phyloP scores from a whole-genome alignment of 2,113 vertebrate genomes.

The Myotis lucifugus region DNA sequence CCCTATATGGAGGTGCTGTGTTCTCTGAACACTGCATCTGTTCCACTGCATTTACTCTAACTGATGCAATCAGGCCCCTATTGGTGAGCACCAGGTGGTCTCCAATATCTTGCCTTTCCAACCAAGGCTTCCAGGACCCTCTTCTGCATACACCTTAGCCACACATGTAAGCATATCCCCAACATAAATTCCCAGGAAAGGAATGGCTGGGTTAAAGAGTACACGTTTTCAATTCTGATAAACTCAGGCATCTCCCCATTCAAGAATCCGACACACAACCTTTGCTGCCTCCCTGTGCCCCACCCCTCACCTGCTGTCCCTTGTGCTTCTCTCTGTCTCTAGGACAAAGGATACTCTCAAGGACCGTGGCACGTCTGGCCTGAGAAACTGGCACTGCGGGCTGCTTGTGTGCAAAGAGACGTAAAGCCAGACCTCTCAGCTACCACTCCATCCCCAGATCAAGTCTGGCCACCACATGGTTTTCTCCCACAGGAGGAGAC shows the following conservation, averaged over 20 bases:
- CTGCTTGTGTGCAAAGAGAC: background rate
- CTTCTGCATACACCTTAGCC: background rate
- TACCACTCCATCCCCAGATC: background rate
- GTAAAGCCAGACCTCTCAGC: background rate
- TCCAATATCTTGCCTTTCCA: background rate
- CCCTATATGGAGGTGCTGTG: accelerated
- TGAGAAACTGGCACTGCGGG: background rate
- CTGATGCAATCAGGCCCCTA: background rate
- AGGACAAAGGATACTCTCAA: background rate
- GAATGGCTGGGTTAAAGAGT: background rate
- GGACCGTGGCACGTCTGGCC: background rate
- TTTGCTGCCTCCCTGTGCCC: no score
- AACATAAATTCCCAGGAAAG: background rate
- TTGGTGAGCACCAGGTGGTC: background rate
- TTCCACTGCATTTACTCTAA: background rate
- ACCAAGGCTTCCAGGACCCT: background rate
- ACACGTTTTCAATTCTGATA: background rate
- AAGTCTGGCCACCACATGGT: accelerated
- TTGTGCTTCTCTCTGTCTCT: background rate
- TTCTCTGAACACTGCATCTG: accelerated
- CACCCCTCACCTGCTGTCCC: background rate
- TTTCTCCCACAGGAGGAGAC: background rate
- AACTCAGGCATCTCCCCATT: background rate
- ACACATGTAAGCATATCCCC: background rate
- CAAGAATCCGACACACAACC: background rate